Conservation (phyloP, 2,888 invertebrate genomes). For the Xestia rhomboidea region DNA sequence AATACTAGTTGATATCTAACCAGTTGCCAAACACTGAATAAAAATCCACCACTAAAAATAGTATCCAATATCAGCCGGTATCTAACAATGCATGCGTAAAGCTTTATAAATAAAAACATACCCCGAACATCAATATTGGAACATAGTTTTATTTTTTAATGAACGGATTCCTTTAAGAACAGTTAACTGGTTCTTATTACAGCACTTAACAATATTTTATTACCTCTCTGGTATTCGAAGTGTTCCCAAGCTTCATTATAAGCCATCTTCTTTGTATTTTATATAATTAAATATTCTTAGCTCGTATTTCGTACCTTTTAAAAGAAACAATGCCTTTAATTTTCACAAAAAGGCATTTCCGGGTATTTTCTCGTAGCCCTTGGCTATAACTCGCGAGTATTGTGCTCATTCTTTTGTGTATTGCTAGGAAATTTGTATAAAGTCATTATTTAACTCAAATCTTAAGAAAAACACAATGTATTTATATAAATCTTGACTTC, state of each 20-base stretch:
- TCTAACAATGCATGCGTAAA: slow-evolving; percentile 12
- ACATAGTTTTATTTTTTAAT: slow-evolving; percentile 44
- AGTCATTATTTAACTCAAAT: neutral
- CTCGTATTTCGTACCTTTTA: slow-evolving; percentile 40
- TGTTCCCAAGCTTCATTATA: slow-evolving; percentile 45
- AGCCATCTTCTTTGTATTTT: slow-evolving; percentile 57
- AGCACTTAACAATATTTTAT: slow-evolving; percentile 48
- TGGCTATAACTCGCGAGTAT: slow-evolving; percentile 23
- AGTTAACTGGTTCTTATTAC: slow-evolving; percentile 34
- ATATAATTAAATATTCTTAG: slow-evolving; percentile 57
- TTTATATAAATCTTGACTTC: neutral
- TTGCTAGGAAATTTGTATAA: neutral
- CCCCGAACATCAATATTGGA: slow-evolving; percentile 6
- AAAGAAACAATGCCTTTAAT: slow-evolving; percentile 57
- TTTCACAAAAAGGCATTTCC: slow-evolving; percentile 39
- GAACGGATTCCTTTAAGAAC: slow-evolving; percentile 32
- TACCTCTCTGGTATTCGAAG: slow-evolving; percentile 36
- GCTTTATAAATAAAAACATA: slow-evolving; percentile 14
- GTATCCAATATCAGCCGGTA: neutral
- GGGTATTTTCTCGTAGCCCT: slow-evolving; percentile 27
- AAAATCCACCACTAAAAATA: neutral
- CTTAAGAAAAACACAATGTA: neutral
- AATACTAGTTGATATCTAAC: neutral
- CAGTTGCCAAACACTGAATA: slow-evolving; percentile 4
- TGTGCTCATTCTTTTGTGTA: slow-evolving; percentile 23